Conservation (phyloP, 37 sponge, comb jelly and placozoan genomes). For the Ephydatia muelleri region DNA sequence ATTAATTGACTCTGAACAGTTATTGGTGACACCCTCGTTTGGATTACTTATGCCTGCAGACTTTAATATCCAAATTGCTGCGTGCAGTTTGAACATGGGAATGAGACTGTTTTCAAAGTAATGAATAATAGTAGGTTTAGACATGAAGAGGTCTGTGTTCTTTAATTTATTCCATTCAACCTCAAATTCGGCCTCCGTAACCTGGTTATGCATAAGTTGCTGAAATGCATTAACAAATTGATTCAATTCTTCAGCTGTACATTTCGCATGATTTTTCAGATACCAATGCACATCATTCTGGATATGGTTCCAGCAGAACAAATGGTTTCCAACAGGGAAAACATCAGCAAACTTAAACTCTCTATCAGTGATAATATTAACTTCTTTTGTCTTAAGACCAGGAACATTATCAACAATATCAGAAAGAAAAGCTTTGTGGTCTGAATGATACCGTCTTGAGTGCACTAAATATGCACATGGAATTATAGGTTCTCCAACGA, state of each 20-base stretch:
- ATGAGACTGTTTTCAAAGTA: conserved; percentile 18
- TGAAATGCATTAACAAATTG: background rate
- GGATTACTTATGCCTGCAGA: conserved; percentile 14
- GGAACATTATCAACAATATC: background rate
- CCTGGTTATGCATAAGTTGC: too few species aligned
- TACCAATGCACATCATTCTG: conserved; percentile 2
- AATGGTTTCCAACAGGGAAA: conserved; percentile 6
- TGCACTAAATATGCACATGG: conserved; percentile 20
- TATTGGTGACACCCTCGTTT: conserved; percentile 22
- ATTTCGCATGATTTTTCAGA: conserved; percentile 1
- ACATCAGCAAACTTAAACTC: conserved; percentile 19
- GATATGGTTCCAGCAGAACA: conserved; percentile 13
- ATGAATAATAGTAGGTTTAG: background rate
- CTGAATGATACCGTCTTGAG: conserved; percentile 3
- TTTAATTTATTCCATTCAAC: background rate
- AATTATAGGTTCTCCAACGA: background rate
- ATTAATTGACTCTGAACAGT: conserved; percentile 29
- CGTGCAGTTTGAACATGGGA: conserved; percentile 5
- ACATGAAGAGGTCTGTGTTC: conserved; percentile 8
- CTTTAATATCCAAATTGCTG: conserved; percentile 19
- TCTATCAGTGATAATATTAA: conserved; percentile 16
- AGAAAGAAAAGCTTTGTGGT: conserved; percentile 1
- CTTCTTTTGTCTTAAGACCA: conserved; percentile 11
- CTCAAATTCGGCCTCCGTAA: too few species aligned
- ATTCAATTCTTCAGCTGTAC: background rate